phyloP scores from a whole-genome alignment of 1,140 invertebrate genomes.

The Neuroterus valhalla region DNA sequence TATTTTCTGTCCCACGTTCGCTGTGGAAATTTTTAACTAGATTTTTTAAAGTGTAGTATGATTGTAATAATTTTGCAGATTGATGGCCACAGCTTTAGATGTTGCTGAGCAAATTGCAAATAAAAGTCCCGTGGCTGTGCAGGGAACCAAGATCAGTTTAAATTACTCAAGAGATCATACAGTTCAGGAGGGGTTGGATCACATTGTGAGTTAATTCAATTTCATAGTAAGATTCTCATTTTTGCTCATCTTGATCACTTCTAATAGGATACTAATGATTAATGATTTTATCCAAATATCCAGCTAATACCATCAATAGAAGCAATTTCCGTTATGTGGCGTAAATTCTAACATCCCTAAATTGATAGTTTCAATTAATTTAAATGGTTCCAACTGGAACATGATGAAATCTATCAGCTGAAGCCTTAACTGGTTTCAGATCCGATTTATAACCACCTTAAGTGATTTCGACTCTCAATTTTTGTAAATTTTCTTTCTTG shows the following conservation, averaged over 20 bases:
- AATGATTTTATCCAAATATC: neutral
- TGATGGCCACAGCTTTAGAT: conserved; percentile 83
- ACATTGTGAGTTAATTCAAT: conserved; percentile 84
- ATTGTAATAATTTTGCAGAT: conserved; percentile 69
- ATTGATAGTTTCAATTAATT: no score
- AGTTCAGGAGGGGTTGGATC: conserved; percentile 89
- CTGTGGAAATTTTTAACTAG: conserved; percentile 35
- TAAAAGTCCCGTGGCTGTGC: conserved; percentile 97
- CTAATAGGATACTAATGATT: neutral
- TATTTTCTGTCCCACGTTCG: conserved; percentile 33
- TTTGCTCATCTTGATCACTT: no score
- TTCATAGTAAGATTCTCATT: no score
- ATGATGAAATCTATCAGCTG: neutral
- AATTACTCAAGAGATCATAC: conserved; percentile 92
- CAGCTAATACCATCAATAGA: no score
- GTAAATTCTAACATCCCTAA: no score
- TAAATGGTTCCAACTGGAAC: neutral
- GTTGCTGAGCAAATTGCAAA: conserved; percentile 87
- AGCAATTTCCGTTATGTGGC: no score
- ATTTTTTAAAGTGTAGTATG: conserved; percentile 18
- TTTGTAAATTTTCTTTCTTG: no score
- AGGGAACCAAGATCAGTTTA: conserved; percentile 89
- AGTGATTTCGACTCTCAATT: no score
- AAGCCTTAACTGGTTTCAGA: neutral
- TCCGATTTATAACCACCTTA: no score